phyloP scores from a whole-genome alignment of 2,888 invertebrate species.

The Cryptophagus acutangulus region DNA sequence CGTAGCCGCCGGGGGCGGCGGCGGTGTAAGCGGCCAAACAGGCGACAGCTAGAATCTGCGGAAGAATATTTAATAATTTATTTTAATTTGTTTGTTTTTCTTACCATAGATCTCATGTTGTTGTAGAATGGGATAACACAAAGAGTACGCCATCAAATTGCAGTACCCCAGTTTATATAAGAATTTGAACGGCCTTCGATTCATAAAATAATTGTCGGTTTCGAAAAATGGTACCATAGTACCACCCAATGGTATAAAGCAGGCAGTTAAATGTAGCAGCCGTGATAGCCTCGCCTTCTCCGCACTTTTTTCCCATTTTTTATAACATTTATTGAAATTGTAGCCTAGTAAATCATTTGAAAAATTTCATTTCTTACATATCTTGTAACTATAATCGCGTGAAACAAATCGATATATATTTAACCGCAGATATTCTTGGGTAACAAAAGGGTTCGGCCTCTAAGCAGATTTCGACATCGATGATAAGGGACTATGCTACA shows the following conservation, averaged over 20 bases:
- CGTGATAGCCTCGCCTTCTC: constrained; percentile 17
- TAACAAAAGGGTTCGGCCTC: constrained; percentile 10
- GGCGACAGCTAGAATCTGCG: too few relatives aligned
- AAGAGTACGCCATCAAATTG: too few relatives aligned
- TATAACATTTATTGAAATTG: constrained; percentile 2
- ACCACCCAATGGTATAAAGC: neutral
- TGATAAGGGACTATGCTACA: too few relatives aligned
- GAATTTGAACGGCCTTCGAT: constrained; percentile 1
- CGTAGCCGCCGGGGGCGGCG: constrained; percentile 16
- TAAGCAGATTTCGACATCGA: too few relatives aligned
- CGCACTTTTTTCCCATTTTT: constrained; percentile 5
- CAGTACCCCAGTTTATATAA: constrained; percentile 32
- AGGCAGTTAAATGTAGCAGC: constrained; percentile 4
- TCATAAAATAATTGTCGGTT: constrained; percentile 4
- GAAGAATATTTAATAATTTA: too few relatives aligned
- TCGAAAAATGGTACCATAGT: constrained; percentile 1
- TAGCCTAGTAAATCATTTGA: constrained; percentile 2
- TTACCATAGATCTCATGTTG: too few relatives aligned
- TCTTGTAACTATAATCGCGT: constrained; percentile 6
- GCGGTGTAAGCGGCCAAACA: too few relatives aligned
- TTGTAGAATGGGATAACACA: too few relatives aligned
- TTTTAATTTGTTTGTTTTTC: too few relatives aligned
- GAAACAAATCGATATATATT: constrained; percentile 4
- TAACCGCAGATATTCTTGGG: constrained; percentile 14
- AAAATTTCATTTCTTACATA: neutral